Conservation (phyloP, 2,797 vertebrate genomes). For the Alcedo atthis region DNA sequence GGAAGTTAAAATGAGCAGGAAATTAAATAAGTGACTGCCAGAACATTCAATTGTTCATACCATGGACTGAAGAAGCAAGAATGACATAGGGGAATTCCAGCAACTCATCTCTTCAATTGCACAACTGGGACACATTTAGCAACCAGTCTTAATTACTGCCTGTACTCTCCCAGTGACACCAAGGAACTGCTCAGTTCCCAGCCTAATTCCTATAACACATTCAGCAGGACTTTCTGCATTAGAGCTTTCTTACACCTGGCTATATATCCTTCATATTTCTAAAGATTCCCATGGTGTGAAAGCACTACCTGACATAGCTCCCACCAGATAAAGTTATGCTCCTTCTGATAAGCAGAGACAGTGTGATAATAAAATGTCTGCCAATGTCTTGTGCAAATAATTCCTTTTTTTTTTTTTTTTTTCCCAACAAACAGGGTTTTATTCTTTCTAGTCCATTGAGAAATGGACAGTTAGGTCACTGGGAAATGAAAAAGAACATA, state of each 20-base stretch:
- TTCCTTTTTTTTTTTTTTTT: neutral
- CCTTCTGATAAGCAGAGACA: neutral
- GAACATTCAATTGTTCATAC: neutral
- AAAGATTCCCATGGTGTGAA: neutral
- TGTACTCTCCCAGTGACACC: neutral
- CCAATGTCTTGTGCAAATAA: neutral
- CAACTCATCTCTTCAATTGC: neutral
- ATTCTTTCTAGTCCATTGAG: neutral
- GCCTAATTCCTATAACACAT: neutral
- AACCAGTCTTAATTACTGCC: neutral
- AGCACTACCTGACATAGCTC: neutral
- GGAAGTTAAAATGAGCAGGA: neutral
- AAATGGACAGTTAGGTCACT: neutral
- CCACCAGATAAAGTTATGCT: neutral
- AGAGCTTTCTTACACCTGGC: neutral
- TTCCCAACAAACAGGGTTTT: neutral
- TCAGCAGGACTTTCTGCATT: neutral
- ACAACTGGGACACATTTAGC: neutral
- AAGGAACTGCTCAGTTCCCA: neutral
- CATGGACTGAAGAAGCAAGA: neutral
- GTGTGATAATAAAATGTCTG: neutral
- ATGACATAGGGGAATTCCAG: neutral
- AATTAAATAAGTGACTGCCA: conserved; percentile 25
- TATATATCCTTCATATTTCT: neutral
- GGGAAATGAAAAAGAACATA: neutral